phyloP scores from a whole-genome alignment of 2,113 vertebrate genomes.

The Pimephales promelas region DNA sequence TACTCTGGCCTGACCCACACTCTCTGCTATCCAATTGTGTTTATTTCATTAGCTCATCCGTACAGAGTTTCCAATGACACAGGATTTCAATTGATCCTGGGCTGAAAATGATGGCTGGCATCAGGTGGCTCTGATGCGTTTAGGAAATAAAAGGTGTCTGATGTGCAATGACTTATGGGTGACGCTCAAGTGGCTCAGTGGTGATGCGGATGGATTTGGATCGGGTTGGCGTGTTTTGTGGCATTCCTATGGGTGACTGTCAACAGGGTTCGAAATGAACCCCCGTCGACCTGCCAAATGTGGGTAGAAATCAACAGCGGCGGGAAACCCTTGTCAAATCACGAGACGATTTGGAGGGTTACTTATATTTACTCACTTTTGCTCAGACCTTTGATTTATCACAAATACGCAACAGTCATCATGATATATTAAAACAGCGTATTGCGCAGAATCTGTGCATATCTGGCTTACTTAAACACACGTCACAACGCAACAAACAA shows the following conservation, averaged over 20 bases:
- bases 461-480: no score
- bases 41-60: constrained; percentile 53
- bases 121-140: constrained; percentile 19
- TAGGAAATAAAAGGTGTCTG: constrained; percentile 4
- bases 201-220: not conserved
- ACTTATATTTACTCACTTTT: no score
- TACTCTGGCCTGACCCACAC: constrained; percentile 53
- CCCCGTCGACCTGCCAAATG: no score
- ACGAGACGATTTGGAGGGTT: no score
- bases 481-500: no score
- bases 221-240: not conserved
- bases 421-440: no score
- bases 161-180: not conserved
- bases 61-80: constrained; percentile 40
- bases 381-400: no score
- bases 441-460: no score
- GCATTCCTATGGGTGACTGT: not conserved
- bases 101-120: constrained; percentile 21
- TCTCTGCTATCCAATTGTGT: constrained; percentile 51
- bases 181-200: not conserved
- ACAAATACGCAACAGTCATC: no score
- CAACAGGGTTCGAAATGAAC: not conserved
- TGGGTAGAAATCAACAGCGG: no score
- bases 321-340: no score
- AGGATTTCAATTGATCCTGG: constrained; percentile 38